Conservation (phyloP, 2,888 invertebrate species). For the Allophyes oxyacanthae region DNA sequence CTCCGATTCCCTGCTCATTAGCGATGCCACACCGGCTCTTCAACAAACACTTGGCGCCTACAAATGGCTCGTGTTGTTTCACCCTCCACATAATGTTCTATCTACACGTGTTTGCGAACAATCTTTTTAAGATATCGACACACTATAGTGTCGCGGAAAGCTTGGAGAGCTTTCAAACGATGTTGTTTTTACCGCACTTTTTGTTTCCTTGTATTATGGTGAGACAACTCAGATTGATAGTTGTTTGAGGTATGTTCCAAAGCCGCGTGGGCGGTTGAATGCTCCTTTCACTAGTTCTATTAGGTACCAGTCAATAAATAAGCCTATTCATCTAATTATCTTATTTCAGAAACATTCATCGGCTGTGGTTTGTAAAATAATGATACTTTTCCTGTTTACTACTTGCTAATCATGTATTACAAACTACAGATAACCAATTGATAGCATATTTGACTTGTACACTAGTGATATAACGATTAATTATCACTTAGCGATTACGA, state of each 20-base stretch:
- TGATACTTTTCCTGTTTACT: conserved; percentile 21
- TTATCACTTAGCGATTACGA: too few relatives aligned
- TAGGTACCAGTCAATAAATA: conserved; percentile 36
- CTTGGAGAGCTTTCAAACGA: conserved; percentile 35
- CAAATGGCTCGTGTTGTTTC: conserved; percentile 75
- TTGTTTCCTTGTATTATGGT: conserved; percentile 13
- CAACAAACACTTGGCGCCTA: conserved; percentile 81
- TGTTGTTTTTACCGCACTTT: conserved; percentile 34
- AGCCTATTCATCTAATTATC: conserved; percentile 31
- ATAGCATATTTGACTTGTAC: background rate
- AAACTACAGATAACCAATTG: conserved; percentile 19
- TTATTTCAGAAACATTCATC: conserved; percentile 36
- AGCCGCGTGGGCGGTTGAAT: conserved; percentile 36
- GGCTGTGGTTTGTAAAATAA: conserved; percentile 13
- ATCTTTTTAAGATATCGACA: conserved; percentile 59
- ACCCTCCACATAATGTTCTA: conserved; percentile 61
- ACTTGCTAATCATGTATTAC: conserved; percentile 27
- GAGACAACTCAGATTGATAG: conserved; percentile 17
- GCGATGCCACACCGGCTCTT: conserved; percentile 78
- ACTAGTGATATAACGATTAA: too few relatives aligned
- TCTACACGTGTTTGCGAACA: conserved; percentile 59
- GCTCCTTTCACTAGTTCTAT: conserved; percentile 49
- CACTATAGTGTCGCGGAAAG: conserved; percentile 28
- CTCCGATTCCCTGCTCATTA: conserved; percentile 82
- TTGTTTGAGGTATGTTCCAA: conserved; percentile 3